Base-by-base conservation (phyloP, 2,797 vertebrate genomes). In the Macrochelys suwanniensis region DNA sequence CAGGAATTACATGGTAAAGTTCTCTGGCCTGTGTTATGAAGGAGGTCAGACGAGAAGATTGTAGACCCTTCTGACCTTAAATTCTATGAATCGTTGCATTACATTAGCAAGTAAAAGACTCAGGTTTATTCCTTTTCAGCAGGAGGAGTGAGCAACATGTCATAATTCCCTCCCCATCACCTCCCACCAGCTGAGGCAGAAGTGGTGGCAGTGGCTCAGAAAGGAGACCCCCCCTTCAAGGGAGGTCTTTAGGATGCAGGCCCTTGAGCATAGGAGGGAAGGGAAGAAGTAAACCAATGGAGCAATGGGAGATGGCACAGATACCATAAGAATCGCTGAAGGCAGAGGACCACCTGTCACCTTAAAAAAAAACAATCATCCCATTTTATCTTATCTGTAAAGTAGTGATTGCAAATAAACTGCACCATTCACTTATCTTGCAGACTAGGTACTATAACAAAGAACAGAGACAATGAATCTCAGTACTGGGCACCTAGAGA, bases 161-260 rank as follows among this genome's bases (percentile, higher is more conserved):
- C 25, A 42, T 13, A 51, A 28, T 47, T 12, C 3, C 42, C 19
- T 1, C n/a, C 0, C 2, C 10, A 68, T 78, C 5, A 1, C 21
- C 31, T 37, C 0, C 0, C 17, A 13, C 9, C 88, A 84, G 25
- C 77, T 65, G 57, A 45, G 56, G 10, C 11, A 49, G 68, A 71
- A 50, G 42, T 78, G 47, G 13, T 74, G 26, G 26, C 0, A 5
- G 68, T 85, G 47, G 10, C 56, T 78, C 50, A 25, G 56, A 65
- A 31, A 53, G 1, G 33, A 54, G n/a, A 25, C 11, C n/a, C 5
- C 25, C 42, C 33, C 53, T 82, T 54, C 59, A 61, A 15, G n/a
- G 77, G 59, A 31, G 76, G 71, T 76, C 42, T 47, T 13, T 77
- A 47, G 12, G 12, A 4, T 42, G 23, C 26, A 77, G 42, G 25